Conservation (phyloP, 2,113 vertebrate genomes). For the Platichthys stellatus region DNA sequence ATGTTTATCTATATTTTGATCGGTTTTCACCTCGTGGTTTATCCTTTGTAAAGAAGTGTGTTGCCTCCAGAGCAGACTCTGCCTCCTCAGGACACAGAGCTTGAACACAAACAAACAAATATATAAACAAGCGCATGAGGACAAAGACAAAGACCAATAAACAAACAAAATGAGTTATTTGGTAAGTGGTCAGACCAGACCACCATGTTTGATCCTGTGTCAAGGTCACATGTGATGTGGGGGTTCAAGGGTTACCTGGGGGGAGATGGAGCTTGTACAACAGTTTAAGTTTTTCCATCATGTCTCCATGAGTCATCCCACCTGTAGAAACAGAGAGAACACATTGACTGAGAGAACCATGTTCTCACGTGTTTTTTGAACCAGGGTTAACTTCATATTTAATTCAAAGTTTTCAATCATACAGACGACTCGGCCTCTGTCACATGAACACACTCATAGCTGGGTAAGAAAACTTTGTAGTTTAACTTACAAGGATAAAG, state of each 20-base stretch:
- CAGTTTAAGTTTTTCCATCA: constrained; percentile 95
- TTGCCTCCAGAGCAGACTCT: constrained; percentile 93
- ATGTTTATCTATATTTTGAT: neutral
- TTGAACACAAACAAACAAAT: constrained; percentile 59
- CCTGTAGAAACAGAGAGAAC: constrained; percentile 76
- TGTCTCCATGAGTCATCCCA: constrained; percentile 96
- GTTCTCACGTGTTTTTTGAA: too few relatives aligned
- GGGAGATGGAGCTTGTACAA: constrained; percentile 96
- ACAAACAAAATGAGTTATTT: neutral
- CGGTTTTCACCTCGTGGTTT: constrained; percentile 81
- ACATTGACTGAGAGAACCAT: neutral
- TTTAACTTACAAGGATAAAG: too few relatives aligned
- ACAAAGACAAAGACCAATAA: neutral
- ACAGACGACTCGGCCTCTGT: too few relatives aligned
- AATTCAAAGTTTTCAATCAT: neutral
- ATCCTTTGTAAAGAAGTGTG: constrained; percentile 91
- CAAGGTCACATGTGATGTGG: neutral
- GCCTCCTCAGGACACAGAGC: constrained; percentile 92
- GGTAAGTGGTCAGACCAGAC: too few relatives aligned
- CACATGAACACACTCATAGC: too few relatives aligned
- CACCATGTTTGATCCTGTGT: neutral
- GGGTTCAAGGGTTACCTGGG: constrained; percentile 82
- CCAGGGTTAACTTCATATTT: too few relatives aligned
- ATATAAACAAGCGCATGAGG: neutral
- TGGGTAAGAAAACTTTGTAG: too few relatives aligned